Conservation (phyloP, 2,888 invertebrate species). For the Leucoma salicis region DNA sequence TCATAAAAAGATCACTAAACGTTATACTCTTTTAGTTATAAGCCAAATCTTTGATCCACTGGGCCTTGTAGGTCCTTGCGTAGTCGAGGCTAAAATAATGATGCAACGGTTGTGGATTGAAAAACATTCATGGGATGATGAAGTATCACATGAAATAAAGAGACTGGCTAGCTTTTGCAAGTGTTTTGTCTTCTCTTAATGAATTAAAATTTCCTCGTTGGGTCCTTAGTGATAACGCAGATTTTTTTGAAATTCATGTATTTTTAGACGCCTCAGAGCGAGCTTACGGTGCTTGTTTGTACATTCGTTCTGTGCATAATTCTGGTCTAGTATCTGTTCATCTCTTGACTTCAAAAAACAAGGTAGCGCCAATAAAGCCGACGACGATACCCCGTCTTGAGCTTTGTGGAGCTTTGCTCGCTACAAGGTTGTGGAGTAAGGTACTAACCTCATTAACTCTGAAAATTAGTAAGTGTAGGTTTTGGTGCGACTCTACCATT, state of each 20-base stretch:
- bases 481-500: neutral
- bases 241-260: neutral
- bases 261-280: neutral
- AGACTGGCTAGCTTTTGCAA: neutral
- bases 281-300: neutral
- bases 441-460: neutral
- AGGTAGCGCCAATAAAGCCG: neutral
- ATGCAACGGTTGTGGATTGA: neutral
- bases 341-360: neutral
- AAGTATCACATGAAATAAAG: too few species aligned
- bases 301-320: neutral
- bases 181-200: neutral
- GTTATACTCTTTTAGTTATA: neutral
- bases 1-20: neutral
- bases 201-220: neutral
- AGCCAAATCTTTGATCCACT: conserved; percentile 9
- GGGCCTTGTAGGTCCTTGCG: conserved; percentile 10
- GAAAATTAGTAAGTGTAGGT: neutral
- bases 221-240: neutral
- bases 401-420: neutral
- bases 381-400: neutral
- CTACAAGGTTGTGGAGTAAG: neutral
- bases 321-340: neutral
- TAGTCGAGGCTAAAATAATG: conserved; percentile 9
- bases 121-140: neutral